Evolutionary conservation across 2,888 invertebrate genomes (phyloP), one percentile per base, ranked within the genome.

Genomic region (Hypomecis punctinalis): DNA sequence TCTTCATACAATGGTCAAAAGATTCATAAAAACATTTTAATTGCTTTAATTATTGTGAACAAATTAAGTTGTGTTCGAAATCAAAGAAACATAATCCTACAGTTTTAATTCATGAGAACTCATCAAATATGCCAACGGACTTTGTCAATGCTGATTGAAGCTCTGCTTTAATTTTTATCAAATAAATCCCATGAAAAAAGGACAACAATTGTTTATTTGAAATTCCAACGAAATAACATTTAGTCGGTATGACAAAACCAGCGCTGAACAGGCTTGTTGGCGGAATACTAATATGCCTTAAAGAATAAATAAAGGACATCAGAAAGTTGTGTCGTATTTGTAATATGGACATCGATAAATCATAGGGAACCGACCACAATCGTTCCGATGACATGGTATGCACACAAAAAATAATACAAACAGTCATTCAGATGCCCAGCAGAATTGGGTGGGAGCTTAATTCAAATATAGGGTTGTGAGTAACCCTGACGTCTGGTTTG

Each of bases 151-250:
- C 81, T 90, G 89, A 90, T 89, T 89, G 88, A 90, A 82, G 79
- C 62, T 75, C 80, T 74, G 88, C 80, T 90, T 91, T 89, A 85
- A 91, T 80, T 89, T 85, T 85, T 84, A 84, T 84, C 83, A 82
- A 86, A 88, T 86, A 85, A 83, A 84, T 80, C 76, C 67, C 70
- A 73, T 74, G 67, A 84, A 88, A 90, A 86, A 85, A 83, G 59
- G 59, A 68, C 70, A 81, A 83, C 87, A 89, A 90, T 90, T 91
- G 90, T 91, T 86, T 89, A 90, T 92, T 91, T 91, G 83, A 89
- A 89, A 92, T 91, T 91, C 92, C 88, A 91, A 90, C 82, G 90
- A 91, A 90, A 91, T 90, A 90, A 92, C 91, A 93, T 92, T 91
- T 91, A 89, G 90, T 86, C 88, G 90, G 90, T 89, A 92, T 92